Conservation (phyloP, 2,797 vertebrate species). For the Hypotaenidia okinawae region DNA sequence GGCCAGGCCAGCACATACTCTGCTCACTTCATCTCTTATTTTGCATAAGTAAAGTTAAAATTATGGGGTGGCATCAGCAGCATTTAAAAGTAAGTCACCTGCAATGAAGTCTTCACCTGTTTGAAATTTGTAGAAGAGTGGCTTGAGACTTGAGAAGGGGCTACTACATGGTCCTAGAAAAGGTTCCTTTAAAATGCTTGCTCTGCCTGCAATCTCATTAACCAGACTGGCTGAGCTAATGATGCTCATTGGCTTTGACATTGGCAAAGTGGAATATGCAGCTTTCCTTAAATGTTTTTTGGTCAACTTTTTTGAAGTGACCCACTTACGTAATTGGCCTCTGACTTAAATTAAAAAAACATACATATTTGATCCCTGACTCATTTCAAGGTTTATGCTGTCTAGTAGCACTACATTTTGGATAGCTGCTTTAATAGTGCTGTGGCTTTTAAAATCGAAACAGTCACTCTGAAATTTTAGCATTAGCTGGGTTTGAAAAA, state of each 20-base stretch:
- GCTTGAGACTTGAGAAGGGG: not conserved
- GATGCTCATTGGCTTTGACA: slow-evolving; percentile 68
- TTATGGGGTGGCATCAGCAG: not conserved
- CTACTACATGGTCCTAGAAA: not conserved
- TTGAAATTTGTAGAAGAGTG: not conserved
- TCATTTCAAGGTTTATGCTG: slow-evolving; percentile 39
- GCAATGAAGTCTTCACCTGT: not conserved
- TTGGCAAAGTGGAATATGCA: slow-evolving; percentile 56
- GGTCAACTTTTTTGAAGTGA: slow-evolving; percentile 63
- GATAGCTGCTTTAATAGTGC: slow-evolving; percentile 22
- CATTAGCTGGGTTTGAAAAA: slow-evolving; percentile 53
- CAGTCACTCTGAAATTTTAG: slow-evolving; percentile 38
- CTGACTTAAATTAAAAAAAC: slow-evolving; percentile 50
- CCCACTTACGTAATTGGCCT: slow-evolving; percentile 64
- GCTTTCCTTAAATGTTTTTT: slow-evolving; percentile 63
- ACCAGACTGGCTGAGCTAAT: not conserved
- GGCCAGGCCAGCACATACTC: not conserved
- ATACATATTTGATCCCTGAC: slow-evolving; percentile 14
- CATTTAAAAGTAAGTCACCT: not conserved
- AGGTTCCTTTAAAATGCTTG: not conserved
- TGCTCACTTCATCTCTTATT: not conserved
- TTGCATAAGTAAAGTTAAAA: not conserved
- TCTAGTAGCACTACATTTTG: slow-evolving; percentile 16
- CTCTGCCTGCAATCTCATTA: slow-evolving; percentile 48
- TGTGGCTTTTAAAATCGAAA: slow-evolving; percentile 43